Conservation (phyloP, 2,888 invertebrate genomes). For the Heliconius cydno region DNA sequence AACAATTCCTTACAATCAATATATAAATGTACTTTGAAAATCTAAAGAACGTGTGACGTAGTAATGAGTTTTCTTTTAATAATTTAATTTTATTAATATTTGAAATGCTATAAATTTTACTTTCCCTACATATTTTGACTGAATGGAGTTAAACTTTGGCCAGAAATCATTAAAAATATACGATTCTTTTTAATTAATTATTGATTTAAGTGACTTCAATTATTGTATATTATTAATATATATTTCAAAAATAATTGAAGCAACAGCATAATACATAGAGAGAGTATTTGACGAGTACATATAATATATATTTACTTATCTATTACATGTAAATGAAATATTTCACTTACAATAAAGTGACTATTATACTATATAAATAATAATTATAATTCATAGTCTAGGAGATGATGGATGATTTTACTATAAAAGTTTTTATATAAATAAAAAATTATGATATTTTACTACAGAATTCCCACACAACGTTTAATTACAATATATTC, state of each 20-base stretch:
- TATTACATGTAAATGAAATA: constrained; percentile 22
- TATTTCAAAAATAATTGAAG: not conserved
- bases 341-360: constrained; percentile 24
- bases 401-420: constrained; percentile 7
- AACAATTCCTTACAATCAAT: constrained; percentile 9
- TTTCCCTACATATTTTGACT: not conserved
- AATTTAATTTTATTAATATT: not conserved
- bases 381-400: constrained; percentile 8
- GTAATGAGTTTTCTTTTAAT: not conserved
- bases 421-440: not conserved
- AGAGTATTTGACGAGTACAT: not conserved
- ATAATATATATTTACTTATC: not conserved
- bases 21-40: not conserved
- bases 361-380: constrained; percentile 18
- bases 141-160: not conserved
- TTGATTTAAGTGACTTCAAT: not conserved
- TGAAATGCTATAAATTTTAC: not conserved
- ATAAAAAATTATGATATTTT: not conserved
- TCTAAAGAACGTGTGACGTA: not conserved
- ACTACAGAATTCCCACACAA: not conserved
- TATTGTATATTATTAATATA: not conserved
- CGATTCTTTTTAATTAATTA: too few relatives aligned
- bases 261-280: constrained; percentile 1
- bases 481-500: constrained; percentile 11
- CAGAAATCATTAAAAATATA: not conserved